Percentiles rank a stretch among this genome's conserved stretches.
These are phyloP conservation scores for Nycticryphes semicollaris DNA, from an alignment of 2,113 vertebrate species.

Conservation along the genomic window DNA sequence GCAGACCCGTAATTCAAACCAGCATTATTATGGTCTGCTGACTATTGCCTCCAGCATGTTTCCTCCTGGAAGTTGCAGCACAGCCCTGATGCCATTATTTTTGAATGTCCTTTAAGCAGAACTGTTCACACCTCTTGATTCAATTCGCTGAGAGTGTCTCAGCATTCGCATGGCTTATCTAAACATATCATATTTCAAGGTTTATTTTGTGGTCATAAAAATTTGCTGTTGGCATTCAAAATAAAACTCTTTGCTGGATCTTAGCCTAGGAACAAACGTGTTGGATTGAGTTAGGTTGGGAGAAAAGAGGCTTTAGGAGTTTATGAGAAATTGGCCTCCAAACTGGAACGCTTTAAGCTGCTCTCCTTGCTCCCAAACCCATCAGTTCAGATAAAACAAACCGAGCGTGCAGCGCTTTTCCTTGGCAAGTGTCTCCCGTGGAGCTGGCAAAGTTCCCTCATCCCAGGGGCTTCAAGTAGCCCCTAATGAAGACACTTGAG, in stretches of 20 bases:
- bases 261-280: not conserved
- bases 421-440: not conserved
- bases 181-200: conserved; percentile 25
- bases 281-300: not conserved
- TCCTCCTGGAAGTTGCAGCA: not conserved
- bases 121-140: conserved; percentile 28
- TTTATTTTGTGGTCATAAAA: conserved; percentile 44
- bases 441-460: not conserved
- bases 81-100: not conserved
- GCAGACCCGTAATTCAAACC: not conserved
- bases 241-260: conserved; percentile 17
- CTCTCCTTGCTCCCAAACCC: not conserved
- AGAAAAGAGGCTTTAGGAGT: not conserved
- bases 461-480: not conserved
- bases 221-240: conserved; percentile 25
- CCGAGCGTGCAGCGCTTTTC: accelerated
- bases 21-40: not conserved
- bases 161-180: conserved; percentile 20
- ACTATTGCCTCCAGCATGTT: not conserved
- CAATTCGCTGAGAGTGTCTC: not conserved
- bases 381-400: not conserved
- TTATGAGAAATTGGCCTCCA: not conserved
- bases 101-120: conserved; percentile 7
- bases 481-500: not conserved
- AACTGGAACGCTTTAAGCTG: not conserved